Conservation (phyloP, 2,113 vertebrate species). For the Oryzias woworae region DNA sequence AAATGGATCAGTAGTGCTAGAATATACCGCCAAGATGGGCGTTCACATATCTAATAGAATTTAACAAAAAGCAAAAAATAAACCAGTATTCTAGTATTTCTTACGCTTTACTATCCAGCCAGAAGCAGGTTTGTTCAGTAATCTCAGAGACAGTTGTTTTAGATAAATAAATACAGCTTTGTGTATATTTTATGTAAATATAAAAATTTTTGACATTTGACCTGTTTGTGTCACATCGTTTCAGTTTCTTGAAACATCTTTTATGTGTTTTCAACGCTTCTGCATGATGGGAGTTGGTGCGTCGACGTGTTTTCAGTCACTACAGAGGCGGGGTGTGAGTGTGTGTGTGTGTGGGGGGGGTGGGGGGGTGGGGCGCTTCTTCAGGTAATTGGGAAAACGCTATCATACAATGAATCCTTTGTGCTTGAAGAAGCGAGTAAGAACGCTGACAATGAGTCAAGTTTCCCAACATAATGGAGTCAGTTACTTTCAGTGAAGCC, state of each 20-base stretch:
- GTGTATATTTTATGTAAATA: neutral
- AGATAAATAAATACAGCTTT: too few relatives aligned
- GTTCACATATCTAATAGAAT: neutral
- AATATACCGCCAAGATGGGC: neutral
- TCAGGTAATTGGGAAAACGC: constrained; percentile 33
- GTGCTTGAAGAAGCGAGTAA: constrained; percentile 31
- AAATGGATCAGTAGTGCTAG: neutral
- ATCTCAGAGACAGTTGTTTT: too few relatives aligned
- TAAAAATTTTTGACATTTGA: neutral
- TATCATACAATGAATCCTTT: constrained; percentile 28
- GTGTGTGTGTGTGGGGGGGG: neutral
- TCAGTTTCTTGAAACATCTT: too few relatives aligned
- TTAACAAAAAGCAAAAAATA: neutral
- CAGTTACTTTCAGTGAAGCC: constrained; percentile 61
- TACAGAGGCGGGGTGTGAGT: neutral
- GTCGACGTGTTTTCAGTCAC: too few relatives aligned
- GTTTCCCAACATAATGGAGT: constrained; percentile 24
- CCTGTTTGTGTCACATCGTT: too few relatives aligned
- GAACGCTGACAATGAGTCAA: constrained; percentile 34
- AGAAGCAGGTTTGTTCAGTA: constrained; percentile 9
- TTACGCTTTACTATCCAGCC: constrained; percentile 12
- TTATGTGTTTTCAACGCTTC: too few relatives aligned
- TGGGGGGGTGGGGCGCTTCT: neutral
- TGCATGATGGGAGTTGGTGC: too few relatives aligned
- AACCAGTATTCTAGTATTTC: neutral